These are phyloP conservation scores for Drosophila limbata DNA, from an alignment of 2,888 invertebrate genomes.

Conservation along the genomic window DNA sequence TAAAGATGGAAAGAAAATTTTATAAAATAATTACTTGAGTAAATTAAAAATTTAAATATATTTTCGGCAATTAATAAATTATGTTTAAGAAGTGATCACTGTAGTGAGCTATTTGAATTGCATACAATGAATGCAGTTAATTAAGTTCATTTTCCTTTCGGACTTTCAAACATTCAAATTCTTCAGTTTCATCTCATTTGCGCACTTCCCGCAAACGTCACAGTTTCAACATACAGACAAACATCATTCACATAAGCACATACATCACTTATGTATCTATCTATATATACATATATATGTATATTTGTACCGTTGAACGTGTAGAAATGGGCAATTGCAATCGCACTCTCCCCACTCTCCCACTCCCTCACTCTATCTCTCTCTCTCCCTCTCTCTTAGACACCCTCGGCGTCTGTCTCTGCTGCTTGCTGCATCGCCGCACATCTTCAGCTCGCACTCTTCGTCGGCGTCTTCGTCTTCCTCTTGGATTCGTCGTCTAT, in stretches of 20 bases:
- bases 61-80: too few species aligned
- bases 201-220: conserved; percentile 41
- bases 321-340: conserved; percentile 19
- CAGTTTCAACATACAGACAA: conserved; percentile 4
- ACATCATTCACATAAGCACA: background rate
- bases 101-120: background rate
- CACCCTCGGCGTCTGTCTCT: too few species aligned
- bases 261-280: background rate
- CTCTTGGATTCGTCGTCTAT: conserved; percentile 12
- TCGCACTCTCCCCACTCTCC: background rate
- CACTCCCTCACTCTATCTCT: background rate
- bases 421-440: conserved; percentile 10
- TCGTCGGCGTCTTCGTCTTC: conserved; percentile 2
- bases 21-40: too few species aligned
- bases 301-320: conserved; percentile 13
- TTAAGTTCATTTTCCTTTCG: conserved; percentile 26
- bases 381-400: too few species aligned
- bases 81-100: background rate
- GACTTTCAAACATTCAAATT: conserved; percentile 18
- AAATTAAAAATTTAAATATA: too few species aligned
- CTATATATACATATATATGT: background rate
- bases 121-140: conserved; percentile 8
- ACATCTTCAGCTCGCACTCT: conserved; percentile 2
- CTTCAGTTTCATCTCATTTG: conserved; percentile 25
- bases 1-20: background rate